Conservation (phyloP, 2,113 vertebrate genomes). For the Cryptoleucopteryx plumbea region DNA sequence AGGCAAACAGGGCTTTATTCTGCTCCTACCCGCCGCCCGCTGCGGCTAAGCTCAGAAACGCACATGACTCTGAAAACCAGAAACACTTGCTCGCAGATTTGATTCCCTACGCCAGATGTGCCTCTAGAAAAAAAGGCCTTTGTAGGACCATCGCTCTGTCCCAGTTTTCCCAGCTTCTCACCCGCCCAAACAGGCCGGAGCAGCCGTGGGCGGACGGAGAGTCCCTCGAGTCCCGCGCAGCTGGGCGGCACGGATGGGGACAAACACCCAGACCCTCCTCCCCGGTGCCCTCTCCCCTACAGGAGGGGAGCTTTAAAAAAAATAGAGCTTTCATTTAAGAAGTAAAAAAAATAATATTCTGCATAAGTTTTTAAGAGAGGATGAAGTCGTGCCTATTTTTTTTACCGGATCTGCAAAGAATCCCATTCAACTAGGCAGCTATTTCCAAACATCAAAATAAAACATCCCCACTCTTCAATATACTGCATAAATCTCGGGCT, state of each 20-base stretch:
- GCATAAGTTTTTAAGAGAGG: not conserved
- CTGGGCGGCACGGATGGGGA: not conserved
- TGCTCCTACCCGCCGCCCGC: not conserved
- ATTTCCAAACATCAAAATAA: not conserved
- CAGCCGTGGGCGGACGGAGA: not conserved
- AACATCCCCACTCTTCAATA: not conserved
- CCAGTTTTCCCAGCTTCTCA: not conserved
- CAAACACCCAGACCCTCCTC: not conserved
- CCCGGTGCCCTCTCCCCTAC: not conserved
- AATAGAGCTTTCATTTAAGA: not conserved
- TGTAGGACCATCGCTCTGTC: not conserved
- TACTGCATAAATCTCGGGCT: not conserved
- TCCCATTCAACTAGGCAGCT: not conserved
- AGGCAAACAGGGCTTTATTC: not conserved
- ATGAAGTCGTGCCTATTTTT: not conserved
- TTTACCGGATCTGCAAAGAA: not conserved
- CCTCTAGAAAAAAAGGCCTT: not conserved
- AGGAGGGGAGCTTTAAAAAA: not conserved
- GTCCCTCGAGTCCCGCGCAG: not conserved
- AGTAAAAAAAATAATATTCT: not conserved
- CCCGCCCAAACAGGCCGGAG: not conserved
- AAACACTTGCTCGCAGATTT: not conserved
- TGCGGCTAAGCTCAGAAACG: not conserved
- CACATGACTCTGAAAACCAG: not conserved
- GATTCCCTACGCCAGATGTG: constrained; percentile 13